Conservation (phyloP, 2,888 invertebrate genomes). For the Sphinx pinastri region DNA sequence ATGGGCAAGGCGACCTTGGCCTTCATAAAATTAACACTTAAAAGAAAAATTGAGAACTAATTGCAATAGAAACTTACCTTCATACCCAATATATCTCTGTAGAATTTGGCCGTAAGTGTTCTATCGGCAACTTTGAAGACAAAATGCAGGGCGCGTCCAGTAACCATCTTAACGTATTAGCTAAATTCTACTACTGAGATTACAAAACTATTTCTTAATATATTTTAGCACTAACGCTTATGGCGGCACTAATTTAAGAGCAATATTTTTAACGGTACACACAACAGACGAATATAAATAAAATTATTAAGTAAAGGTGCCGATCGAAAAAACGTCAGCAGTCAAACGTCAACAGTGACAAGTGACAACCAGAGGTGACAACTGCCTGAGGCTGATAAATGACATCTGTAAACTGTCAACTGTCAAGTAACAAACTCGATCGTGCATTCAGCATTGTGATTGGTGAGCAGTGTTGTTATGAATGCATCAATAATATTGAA, state of each 20-base stretch:
- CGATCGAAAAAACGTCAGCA: no score
- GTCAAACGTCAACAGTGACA: no score
- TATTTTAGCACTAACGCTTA: not conserved
- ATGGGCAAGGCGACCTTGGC: conserved; percentile 24
- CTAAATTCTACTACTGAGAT: conserved; percentile 23
- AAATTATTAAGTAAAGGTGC: no score
- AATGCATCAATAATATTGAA: no score
- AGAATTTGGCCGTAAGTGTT: conserved; percentile 93
- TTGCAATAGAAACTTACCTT: conserved; percentile 85
- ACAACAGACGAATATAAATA: not conserved
- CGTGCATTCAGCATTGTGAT: not conserved
- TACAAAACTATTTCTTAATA: conserved; percentile 18
- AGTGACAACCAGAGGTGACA: no score
- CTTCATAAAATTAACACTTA: not conserved
- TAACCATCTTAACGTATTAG: conserved; percentile 70
- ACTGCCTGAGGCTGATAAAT: no score
- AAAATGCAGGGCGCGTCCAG: conserved; percentile 95
- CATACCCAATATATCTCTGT: conserved; percentile 96
- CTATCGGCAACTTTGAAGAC: conserved; percentile 98
- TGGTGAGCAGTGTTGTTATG: no score
- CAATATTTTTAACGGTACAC: not conserved
- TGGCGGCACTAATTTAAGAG: not conserved
- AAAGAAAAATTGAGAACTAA: conserved; percentile 1
- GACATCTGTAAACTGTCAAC: not conserved
- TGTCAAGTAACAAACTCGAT: not conserved